These are phyloP conservation scores for Macrosiphum euphorbiae DNA, from an alignment of 2,888 invertebrate genomes.

Conservation along the genomic window DNA sequence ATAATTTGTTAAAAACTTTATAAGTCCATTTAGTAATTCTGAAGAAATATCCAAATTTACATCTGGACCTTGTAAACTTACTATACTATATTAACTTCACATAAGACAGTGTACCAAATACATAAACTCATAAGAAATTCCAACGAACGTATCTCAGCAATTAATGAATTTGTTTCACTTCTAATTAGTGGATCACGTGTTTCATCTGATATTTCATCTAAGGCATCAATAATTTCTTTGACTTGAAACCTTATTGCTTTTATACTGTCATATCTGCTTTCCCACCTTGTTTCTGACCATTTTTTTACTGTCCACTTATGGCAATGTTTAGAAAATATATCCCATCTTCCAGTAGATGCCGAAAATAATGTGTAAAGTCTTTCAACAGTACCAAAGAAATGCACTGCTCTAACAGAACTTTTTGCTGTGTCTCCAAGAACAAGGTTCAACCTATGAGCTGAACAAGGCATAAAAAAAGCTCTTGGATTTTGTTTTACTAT, in stretches of 20 bases:
- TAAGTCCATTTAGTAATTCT: too few relatives aligned
- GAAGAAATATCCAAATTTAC: slow-evolving; percentile 36
- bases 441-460: background rate
- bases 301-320: too few relatives aligned
- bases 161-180: too few relatives aligned
- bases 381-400: background rate
- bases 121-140: background rate
- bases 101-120: background rate
- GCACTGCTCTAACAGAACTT: background rate
- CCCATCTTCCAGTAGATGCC: background rate
- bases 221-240: too few relatives aligned
- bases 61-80: slow-evolving; percentile 24
- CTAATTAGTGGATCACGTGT: too few relatives aligned
- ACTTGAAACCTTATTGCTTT: too few relatives aligned
- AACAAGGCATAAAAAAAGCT: background rate
- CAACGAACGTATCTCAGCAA: too few relatives aligned
- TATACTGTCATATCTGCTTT: too few relatives aligned
- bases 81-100: slow-evolving; percentile 2
- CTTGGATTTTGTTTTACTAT: background rate
- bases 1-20: background rate
- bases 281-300: too few relatives aligned
- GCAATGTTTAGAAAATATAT: background rate
- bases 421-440: background rate
- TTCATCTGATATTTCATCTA: too few relatives aligned
- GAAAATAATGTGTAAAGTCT: background rate